These are phyloP conservation scores for Grus americana DNA, from an alignment of 2,113 vertebrate genomes.

Conservation along the genomic window DNA sequence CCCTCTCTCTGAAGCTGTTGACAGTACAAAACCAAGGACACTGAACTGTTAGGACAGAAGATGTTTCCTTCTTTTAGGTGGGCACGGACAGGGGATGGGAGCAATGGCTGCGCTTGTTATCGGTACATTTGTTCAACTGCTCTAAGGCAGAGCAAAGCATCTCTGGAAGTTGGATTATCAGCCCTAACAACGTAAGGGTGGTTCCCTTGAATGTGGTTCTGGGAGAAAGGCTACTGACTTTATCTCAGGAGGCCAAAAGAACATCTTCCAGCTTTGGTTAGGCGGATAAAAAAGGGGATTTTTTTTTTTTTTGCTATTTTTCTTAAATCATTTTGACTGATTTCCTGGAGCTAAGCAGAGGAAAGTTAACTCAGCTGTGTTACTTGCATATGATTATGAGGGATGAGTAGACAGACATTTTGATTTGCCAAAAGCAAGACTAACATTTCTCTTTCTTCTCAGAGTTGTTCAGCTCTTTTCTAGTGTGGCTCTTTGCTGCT, in stretches of 20 bases:
- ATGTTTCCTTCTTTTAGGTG: background rate
- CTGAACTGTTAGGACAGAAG: background rate
- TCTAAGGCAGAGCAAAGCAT: background rate
- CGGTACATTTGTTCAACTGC: background rate
- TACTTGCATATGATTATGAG: background rate
- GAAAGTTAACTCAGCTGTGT: background rate
- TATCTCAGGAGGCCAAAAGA: background rate
- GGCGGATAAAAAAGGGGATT: background rate
- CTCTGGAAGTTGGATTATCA: background rate
- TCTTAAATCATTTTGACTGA: background rate
- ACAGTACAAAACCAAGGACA: slow-evolving; percentile 24
- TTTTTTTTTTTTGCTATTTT: background rate
- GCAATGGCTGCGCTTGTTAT: background rate
- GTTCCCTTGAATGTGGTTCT: background rate
- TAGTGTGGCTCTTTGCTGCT: background rate
- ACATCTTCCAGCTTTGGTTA: background rate
- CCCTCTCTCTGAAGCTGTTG: slow-evolving; percentile 40
- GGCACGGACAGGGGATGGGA: background rate
- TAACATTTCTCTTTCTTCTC: background rate
- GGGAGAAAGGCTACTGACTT: background rate
- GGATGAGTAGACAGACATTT: background rate
- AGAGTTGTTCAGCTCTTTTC: background rate
- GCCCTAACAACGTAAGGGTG: background rate
- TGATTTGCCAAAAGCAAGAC: background rate
- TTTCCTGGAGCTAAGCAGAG: background rate